These are phyloP conservation scores for Triplophysa yarkandensis DNA, from an alignment of 2,797 vertebrate species.

Conservation along the genomic window DNA sequence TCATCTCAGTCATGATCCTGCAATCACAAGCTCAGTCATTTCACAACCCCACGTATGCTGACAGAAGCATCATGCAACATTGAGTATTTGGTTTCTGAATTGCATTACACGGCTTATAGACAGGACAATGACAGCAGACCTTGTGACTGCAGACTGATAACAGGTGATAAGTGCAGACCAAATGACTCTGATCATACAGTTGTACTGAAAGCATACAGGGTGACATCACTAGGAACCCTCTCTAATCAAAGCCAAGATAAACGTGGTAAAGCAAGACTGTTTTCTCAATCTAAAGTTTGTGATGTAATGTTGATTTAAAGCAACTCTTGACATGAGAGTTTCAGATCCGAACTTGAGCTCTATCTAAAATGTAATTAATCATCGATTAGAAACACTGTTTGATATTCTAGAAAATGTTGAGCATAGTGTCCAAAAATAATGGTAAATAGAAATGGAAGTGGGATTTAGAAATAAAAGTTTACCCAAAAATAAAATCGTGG, in stretches of 20 bases:
- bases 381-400: background rate
- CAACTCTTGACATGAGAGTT: background rate
- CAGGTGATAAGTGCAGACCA: background rate
- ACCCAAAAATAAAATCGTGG: too few relatives aligned
- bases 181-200: slow-evolving; percentile 11
- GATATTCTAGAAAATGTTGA: background rate
- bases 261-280: background rate
- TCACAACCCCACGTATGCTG: slow-evolving; percentile 85
- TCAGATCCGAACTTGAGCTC: background rate
- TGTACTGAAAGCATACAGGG: slow-evolving; percentile 23
- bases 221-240: slow-evolving; percentile 27
- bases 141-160: background rate
- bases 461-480: too few relatives aligned
- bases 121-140: slow-evolving; percentile 19
- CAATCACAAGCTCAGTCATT: slow-evolving; percentile 86
- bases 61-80: slow-evolving; percentile 95
- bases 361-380: background rate
- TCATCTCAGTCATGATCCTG: slow-evolving; percentile 81
- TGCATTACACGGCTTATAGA: slow-evolving; percentile 87
- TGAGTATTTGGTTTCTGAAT: slow-evolving; percentile 94
- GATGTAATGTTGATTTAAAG: background rate
- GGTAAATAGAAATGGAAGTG: too few relatives aligned
- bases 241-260: background rate
- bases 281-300: background rate
- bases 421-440: background rate